These are phyloP conservation scores for Pyrocephalus nanus DNA, from an alignment of 2,797 vertebrate genomes.

Conservation along the genomic window DNA sequence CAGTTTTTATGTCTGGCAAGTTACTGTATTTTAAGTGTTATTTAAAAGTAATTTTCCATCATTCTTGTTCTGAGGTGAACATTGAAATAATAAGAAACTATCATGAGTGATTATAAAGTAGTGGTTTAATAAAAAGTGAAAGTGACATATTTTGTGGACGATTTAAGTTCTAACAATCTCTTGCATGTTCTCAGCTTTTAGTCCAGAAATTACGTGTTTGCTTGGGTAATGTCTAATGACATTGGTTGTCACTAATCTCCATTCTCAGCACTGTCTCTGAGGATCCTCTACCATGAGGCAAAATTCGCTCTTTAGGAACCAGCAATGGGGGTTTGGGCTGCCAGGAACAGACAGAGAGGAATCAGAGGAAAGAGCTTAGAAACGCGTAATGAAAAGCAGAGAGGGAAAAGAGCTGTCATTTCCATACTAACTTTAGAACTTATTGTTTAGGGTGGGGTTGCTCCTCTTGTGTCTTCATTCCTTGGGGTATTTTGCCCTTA, in stretches of 20 bases:
- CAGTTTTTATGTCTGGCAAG: background rate
- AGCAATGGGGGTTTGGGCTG: background rate
- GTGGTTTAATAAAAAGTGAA: background rate
- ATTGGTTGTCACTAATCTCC: background rate
- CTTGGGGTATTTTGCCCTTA: background rate
- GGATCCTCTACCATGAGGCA: background rate
- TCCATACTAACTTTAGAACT: background rate
- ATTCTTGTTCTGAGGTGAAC: background rate
- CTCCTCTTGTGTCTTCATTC: background rate
- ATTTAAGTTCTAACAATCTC: background rate
- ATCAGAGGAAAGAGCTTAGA: background rate
- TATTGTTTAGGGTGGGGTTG: background rate
- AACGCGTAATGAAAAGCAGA: background rate
- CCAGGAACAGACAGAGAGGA: background rate
- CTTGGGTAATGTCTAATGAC: background rate
- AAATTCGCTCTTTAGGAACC: background rate
- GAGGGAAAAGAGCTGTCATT: background rate
- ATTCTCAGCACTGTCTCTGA: background rate
- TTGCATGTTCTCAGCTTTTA: background rate
- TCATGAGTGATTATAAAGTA: background rate
- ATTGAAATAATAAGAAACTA: background rate
- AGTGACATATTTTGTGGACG: background rate
- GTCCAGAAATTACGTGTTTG: background rate
- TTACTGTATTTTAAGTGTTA: background rate
- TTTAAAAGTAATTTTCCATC: background rate